Conservation (phyloP, 2,797 vertebrate species). For the Sphenodon punctatus region DNA sequence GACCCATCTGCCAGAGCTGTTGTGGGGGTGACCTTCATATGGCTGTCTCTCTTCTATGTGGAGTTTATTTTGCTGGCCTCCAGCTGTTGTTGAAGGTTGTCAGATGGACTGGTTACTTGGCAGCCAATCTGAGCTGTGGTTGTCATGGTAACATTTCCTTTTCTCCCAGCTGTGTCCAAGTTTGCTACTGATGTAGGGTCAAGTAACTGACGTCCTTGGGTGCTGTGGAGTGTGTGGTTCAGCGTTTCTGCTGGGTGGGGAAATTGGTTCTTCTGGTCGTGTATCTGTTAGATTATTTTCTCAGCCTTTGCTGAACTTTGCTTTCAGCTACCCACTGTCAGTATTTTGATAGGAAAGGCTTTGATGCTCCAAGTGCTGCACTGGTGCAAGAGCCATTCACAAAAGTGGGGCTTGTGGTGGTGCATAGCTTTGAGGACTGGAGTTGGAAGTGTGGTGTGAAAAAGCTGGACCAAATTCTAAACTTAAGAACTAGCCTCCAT, state of each 20-base stretch:
- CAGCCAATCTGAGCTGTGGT: neutral
- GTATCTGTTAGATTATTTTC: too few species aligned
- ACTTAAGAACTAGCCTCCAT: neutral
- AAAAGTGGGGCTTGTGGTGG: too few species aligned
- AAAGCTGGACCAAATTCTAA: neutral
- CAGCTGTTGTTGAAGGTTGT: neutral
- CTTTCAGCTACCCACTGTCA: too few species aligned
- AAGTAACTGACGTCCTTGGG: neutral
- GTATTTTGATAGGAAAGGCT: too few species aligned
- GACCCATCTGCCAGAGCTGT: too few species aligned
- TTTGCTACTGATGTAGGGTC: neutral
- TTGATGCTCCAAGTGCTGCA: too few species aligned
- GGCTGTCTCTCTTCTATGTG: neutral
- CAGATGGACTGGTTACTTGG: neutral
- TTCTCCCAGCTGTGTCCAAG: neutral
- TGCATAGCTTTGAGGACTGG: too few species aligned
- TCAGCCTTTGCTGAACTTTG: too few species aligned
- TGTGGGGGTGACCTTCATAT: too few species aligned
- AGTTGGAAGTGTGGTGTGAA: too few species aligned
- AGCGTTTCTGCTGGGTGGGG: neutral
- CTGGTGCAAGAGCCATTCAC: too few species aligned
- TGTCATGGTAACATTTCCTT: neutral
- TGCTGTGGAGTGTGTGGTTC: neutral
- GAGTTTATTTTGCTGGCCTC: neutral
- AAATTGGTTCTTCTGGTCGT: neutral